Percentiles rank a stretch among this genome's conserved stretches.
Conservation (phyloP, 1,140 invertebrate species). For the Galleria mellonella region DNA sequence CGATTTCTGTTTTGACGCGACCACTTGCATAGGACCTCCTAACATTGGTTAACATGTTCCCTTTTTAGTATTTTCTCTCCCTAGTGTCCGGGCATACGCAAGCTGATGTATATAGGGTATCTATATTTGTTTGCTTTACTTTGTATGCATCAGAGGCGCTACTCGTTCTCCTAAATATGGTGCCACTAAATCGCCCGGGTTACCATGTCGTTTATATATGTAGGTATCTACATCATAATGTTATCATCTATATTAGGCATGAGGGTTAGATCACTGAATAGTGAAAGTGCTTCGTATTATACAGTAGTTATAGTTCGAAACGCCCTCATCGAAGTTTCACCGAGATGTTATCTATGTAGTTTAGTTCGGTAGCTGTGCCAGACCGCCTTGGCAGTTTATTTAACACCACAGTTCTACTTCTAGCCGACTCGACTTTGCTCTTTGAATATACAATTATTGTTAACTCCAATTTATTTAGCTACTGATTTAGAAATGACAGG, state of each 20-base stretch:
- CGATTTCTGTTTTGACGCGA: conserved; percentile 21
- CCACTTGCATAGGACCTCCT: conserved; percentile 6
- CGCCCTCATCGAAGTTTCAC: conserved; percentile 47
- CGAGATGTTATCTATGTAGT: conserved; percentile 36
- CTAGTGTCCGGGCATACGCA: too few relatives aligned
- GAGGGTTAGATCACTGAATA: conserved; percentile 24
- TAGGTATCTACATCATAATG: too few relatives aligned
- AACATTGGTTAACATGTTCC: too few relatives aligned
- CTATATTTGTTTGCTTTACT: too few relatives aligned
- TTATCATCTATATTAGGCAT: not conserved
- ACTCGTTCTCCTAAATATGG: too few relatives aligned
- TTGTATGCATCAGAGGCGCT: too few relatives aligned
- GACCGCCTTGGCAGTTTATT: conserved; percentile 39
- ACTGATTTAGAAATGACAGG: conserved; percentile 16
- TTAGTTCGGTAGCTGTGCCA: conserved; percentile 30
- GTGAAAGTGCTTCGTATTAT: conserved; percentile 46
- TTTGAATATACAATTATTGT: conserved; percentile 21
- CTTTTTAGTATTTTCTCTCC: too few relatives aligned
- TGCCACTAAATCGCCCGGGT: too few relatives aligned
- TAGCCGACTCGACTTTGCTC: conserved; percentile 29
- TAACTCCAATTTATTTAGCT: conserved; percentile 11
- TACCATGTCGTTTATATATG: too few relatives aligned
- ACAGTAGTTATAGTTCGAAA: conserved; percentile 20
- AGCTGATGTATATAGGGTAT: too few relatives aligned
- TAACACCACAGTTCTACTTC: conserved; percentile 13